These are phyloP conservation scores for Percina caprodes DNA, from an alignment of 2,113 vertebrate species.

Conservation along the genomic window DNA sequence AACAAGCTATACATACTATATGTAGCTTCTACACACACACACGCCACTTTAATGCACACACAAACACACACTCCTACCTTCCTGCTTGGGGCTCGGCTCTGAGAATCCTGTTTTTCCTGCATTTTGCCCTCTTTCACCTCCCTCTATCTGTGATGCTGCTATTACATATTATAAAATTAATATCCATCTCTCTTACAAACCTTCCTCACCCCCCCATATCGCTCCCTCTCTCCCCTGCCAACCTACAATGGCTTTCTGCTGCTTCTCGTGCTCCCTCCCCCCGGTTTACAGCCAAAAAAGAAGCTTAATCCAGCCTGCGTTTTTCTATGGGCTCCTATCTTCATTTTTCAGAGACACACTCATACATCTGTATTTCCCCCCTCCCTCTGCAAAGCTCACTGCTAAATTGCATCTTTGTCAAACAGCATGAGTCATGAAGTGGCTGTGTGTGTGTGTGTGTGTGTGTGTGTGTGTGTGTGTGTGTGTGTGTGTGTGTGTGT, in stretches of 20 bases:
- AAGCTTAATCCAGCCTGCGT: conserved; percentile 73
- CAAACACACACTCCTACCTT: no score
- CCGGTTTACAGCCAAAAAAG: conserved; percentile 56
- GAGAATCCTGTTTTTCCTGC: conserved; percentile 77
- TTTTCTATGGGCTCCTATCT: conserved; percentile 69
- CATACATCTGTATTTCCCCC: conserved; percentile 36
- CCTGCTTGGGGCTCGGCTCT: conserved; percentile 51
- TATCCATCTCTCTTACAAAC: conserved; percentile 53
- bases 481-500: neutral
- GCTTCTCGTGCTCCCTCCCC: conserved; percentile 41
- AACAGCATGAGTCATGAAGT: conserved; percentile 75
- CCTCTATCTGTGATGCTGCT: conserved; percentile 45
- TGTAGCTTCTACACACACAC: neutral
- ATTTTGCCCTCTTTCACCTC: conserved; percentile 71
- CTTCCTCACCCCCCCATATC: neutral
- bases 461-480: conserved; percentile 16
- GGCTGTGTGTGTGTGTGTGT: conserved; percentile 18
- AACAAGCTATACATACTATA: neutral
- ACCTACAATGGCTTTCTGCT: conserved; percentile 52
- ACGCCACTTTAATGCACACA: no score
- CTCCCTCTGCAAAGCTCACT: conserved; percentile 40
- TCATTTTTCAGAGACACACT: conserved; percentile 59
- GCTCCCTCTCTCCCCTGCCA: neutral
- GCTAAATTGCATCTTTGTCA: conserved; percentile 71
- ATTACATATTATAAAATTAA: conserved; percentile 65